Base-by-base conservation (phyloP, 1,140 invertebrate species). In the Thalassaphorura encarpata region DNA sequence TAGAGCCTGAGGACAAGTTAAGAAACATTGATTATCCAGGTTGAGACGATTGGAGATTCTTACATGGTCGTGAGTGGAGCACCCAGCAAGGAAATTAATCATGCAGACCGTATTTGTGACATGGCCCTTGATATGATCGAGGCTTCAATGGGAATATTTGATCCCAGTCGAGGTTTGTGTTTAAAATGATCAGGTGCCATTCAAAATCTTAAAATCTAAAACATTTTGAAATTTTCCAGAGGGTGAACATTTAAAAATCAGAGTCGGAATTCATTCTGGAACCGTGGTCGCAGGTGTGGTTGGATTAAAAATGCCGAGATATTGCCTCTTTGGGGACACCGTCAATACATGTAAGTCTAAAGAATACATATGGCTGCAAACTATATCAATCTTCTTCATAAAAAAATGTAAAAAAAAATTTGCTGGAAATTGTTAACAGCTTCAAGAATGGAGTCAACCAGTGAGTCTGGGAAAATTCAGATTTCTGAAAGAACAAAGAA, bases 81-180 rank as follows among this genome's bases (percentile, higher is more conserved):
- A 13, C 94, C 94, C 0, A 88, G 92, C 54, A 83, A 85, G 64
- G 85, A 89, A 69, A 78, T 77, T 36, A 86, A 91, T 69, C 94
- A 97, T 69, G 91, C 91, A 0, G 85, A 91, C 69, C 84, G 87
- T 63, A 90, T 97, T 16, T 96, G 92, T 67, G 86, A 94, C 70
- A 92, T 98, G 87, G 91, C 93, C 0, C 71, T 97, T 18, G 93
- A 97, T 68, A 95, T 97, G 92, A 79, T 96, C 0, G 85, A 93
- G 58, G 87, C 89, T 1, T 95, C 95, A 62, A 84, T 80, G 3
- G 84, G 89, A 64, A 76, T 97, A 0, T 87, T 85, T 64, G 90
- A 95, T 73, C 89, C 91, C 23, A 91, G 89, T 5, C 91, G 88
- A 66, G 85, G 86, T 80, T 73, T 65, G 19, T 56, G 23, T 15